A percentile compares a stretch with the other conserved stretches of the same genome.
phyloP scores from a whole-genome alignment of 2,888 invertebrate genomes.

The Heliconius sara region DNA sequence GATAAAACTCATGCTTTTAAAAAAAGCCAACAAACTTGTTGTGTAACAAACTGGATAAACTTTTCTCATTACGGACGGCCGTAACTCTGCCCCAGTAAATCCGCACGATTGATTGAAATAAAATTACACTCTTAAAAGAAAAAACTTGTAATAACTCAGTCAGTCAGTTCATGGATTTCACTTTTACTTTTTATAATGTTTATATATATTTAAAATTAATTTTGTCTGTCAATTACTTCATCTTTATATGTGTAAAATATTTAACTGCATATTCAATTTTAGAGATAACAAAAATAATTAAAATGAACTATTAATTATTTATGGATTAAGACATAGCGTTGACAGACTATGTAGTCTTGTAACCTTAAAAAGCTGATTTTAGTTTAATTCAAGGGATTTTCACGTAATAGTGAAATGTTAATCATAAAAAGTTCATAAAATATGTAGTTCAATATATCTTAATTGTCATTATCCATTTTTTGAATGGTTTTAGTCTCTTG shows the following conservation, averaged over 20 bases:
- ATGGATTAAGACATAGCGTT: neutral
- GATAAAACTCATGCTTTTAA: constrained; percentile 23
- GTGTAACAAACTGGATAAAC: constrained; percentile 25
- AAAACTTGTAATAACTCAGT: neutral
- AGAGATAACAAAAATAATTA: neutral
- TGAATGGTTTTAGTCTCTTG: too few relatives aligned
- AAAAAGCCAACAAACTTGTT: constrained; percentile 34
- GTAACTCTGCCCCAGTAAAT: constrained; percentile 20
- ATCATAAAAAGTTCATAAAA: too few relatives aligned
- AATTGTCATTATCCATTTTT: too few relatives aligned
- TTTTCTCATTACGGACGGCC: constrained; percentile 39
- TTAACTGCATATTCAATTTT: neutral
- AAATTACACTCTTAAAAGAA: constrained; percentile 18
- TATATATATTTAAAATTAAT: too few relatives aligned
- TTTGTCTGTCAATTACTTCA: neutral
- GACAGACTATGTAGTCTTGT: neutral
- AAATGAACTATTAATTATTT: neutral
- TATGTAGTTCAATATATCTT: too few relatives aligned
- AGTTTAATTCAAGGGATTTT: neutral
- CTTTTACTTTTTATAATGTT: neutral
- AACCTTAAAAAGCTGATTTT: neutral
- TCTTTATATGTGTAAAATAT: neutral
- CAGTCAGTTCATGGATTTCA: neutral
- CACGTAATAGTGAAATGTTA: neutral
- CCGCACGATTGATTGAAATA: constrained; percentile 34